Evolutionary conservation across 1,140 invertebrate species (phyloP).

Genomic region (Uloborus diversus): DNA sequence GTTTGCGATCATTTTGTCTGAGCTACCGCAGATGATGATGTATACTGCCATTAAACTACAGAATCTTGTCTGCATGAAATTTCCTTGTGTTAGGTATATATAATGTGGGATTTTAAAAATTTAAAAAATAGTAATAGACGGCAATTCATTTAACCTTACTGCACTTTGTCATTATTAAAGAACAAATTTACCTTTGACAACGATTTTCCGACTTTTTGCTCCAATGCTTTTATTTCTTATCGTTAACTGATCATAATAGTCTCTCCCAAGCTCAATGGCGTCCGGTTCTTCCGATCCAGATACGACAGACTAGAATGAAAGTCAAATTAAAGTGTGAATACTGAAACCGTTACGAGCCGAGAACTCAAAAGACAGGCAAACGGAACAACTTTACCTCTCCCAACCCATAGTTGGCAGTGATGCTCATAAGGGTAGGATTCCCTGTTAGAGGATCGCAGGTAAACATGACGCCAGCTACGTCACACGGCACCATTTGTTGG

Average conservation of each 20-base stretch:
- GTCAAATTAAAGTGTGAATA: slow-evolving; percentile 68
- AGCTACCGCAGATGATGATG: no score
- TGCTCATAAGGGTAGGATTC: slow-evolving; percentile 74
- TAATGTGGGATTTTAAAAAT: no score
- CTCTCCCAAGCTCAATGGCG: slow-evolving; percentile 66
- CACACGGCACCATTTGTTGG: slow-evolving; percentile 77
- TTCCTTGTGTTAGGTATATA: no score
- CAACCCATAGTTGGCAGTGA: slow-evolving; percentile 82
- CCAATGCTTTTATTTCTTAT: slow-evolving; percentile 6
- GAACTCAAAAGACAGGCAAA: slow-evolving; percentile 64
- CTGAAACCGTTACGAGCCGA: slow-evolving; percentile 47
- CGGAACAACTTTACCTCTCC: slow-evolving; percentile 71
- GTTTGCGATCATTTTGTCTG: no score
- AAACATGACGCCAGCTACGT: slow-evolving; percentile 81
- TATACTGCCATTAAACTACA: no score
- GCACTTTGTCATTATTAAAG: background rate
- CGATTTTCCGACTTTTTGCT: slow-evolving; percentile 14
- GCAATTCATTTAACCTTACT: no score
- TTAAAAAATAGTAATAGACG: no score
- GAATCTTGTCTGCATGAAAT: no score
- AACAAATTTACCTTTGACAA: slow-evolving; percentile 30
- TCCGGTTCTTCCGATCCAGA: slow-evolving; percentile 79
- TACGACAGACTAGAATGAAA: slow-evolving; percentile 69
- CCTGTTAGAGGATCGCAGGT: slow-evolving; percentile 78
- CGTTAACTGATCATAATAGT: background rate